A percentile compares a stretch with the other conserved stretches of the same genome.
Conservation (phyloP, 1,140 invertebrate genomes). For the Zaprionus davidi region DNA sequence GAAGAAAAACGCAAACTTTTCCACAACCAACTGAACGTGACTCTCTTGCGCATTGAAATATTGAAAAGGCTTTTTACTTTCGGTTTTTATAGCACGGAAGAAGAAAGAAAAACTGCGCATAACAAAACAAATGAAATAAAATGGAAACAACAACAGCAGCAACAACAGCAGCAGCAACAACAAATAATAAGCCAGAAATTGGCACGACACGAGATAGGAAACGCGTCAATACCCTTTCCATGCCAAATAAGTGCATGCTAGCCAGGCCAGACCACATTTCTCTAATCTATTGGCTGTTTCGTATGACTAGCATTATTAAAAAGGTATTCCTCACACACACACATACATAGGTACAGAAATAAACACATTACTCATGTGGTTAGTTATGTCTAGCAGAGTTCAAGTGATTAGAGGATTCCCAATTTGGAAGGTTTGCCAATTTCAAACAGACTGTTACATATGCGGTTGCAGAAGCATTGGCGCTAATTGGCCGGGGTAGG, state of each 20-base stretch:
- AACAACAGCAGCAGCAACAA: slow-evolving; percentile 22
- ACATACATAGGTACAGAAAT: background rate
- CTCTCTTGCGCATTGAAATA: slow-evolving; percentile 75
- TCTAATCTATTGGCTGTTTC: background rate
- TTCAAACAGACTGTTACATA: background rate
- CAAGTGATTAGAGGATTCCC: background rate
- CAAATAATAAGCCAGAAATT: slow-evolving; percentile 52
- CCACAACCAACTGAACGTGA: slow-evolving; percentile 60
- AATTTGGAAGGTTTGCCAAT: background rate
- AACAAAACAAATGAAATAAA: slow-evolving; percentile 73
- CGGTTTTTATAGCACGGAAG: slow-evolving; percentile 79
- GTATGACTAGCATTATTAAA: background rate
- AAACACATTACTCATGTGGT: background rate
- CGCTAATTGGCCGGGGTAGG: slow-evolving; percentile 1
- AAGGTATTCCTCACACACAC: too few species aligned
- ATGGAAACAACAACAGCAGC: slow-evolving; percentile 46
- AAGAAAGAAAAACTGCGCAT: slow-evolving; percentile 79
- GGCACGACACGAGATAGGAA: background rate
- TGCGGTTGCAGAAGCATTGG: background rate
- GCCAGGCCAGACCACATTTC: background rate
- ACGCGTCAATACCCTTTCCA: slow-evolving; percentile 44
- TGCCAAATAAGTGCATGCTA: slow-evolving; percentile 7
- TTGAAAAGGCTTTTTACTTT: slow-evolving; percentile 79
- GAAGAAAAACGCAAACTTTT: slow-evolving; percentile 34
- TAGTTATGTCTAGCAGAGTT: background rate